Evolutionary conservation across 2,888 invertebrate genomes (phyloP), one percentile per base, ranked within the genome.

Genomic region (Nysson spinosus): DNA sequence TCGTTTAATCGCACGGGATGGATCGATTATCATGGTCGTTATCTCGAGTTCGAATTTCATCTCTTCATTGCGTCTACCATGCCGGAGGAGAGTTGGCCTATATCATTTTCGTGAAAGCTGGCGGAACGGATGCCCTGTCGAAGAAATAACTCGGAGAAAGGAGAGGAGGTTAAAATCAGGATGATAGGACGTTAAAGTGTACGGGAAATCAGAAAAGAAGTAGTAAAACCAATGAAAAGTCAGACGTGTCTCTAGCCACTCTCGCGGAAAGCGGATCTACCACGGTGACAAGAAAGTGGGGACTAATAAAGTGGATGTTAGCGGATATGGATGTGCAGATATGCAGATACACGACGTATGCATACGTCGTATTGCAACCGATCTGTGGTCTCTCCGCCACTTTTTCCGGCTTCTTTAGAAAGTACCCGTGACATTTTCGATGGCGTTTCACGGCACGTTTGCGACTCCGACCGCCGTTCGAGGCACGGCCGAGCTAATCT

Each of bases 31-130:
- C 74, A 56, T 61, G 55, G 68, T 58, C 37, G 57, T 39, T 60
- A 49, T 35, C 28, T 7, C 28, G 52, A 44, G 51, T 28, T 50
- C 43, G 52, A 50, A 39, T 58, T 65, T 58, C 58, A 54, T 52
- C 52, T 37, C 47, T 67, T 67, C 34, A 39, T 68, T 54, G 58
- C 51, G 58, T 58, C 58, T 54, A 28, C 32, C 32, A 34, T 16
- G 52, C 65, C 54, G 47, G 16, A 34, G 66, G 58, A 42, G 67
- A 57, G 46, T 22, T 55, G 46, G 56, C 60, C 54, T 69, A 70
- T 71, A 74, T 79, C 54, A 75, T 79, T 78, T 75, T 75, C 72
- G 79, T 79, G 79, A 79, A 79, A 79, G 79, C 66, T 78, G 64
- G 30, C 35, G 56, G 57, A 60, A 60, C 61, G 57, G 50, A 61